phyloP scores from a whole-genome alignment of 1,140 invertebrate genomes.

The Drosophila sulfurigaster region DNA sequence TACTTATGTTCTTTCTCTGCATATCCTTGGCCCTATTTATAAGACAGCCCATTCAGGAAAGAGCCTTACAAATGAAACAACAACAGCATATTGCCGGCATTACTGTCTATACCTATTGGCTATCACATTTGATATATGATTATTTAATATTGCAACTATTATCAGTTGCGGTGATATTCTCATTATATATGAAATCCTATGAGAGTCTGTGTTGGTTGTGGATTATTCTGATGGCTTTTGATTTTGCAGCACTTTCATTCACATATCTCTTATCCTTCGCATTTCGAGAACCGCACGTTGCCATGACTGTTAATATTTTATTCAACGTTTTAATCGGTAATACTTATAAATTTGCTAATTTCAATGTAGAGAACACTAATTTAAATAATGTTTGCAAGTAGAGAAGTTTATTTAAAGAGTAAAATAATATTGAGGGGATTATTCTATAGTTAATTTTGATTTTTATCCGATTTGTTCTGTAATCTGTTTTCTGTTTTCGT shows the following conservation, averaged over 20 bases:
- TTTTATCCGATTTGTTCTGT: too few species aligned
- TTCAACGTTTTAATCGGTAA: slow-evolving; percentile 23
- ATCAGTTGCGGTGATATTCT: slow-evolving; percentile 74
- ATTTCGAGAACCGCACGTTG: slow-evolving; percentile 6
- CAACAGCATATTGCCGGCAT: slow-evolving; percentile 89
- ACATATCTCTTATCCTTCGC: slow-evolving; percentile 36
- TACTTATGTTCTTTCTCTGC: slow-evolving; percentile 85
- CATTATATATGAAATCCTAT: background rate
- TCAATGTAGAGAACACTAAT: too few species aligned
- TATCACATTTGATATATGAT: slow-evolving; percentile 89
- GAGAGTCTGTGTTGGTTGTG: background rate
- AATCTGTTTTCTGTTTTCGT: too few species aligned
- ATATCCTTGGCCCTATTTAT: slow-evolving; percentile 88
- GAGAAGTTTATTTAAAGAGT: too few species aligned
- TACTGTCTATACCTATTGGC: slow-evolving; percentile 89
- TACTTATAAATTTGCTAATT: background rate
- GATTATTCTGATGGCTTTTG: slow-evolving; percentile 18
- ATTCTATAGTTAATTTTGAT: too few species aligned
- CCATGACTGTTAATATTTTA: slow-evolving; percentile 19
- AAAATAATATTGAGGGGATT: too few species aligned
- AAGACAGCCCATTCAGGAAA: slow-evolving; percentile 89
- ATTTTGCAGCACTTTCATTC: slow-evolving; percentile 33
- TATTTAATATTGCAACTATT: slow-evolving; percentile 20
- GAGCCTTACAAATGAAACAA: slow-evolving; percentile 85
- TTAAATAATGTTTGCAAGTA: too few species aligned